A percentile compares a stretch with the other conserved stretches of the same genome.
These are phyloP conservation scores for Pyrgus malvae DNA, from an alignment of 2,888 invertebrate species.

Conservation along the genomic window DNA sequence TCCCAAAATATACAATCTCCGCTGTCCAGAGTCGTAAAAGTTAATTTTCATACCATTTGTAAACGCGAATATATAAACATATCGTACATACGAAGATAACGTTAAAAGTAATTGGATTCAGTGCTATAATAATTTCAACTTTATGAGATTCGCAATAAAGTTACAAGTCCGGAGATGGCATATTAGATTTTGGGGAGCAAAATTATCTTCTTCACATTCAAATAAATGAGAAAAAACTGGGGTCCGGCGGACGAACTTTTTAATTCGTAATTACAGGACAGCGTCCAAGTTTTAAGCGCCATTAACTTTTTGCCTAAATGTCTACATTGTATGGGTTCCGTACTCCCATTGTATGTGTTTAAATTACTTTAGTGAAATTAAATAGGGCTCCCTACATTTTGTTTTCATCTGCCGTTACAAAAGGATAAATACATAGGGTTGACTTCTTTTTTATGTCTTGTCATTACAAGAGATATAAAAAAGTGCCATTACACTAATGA, in stretches of 20 bases:
- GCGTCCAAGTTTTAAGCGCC: constrained; percentile 76
- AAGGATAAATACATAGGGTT: too few relatives aligned
- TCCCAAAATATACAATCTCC: constrained; percentile 27
- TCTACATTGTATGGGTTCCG: constrained; percentile 60
- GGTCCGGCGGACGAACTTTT: constrained; percentile 75
- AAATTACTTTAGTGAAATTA: constrained; percentile 46
- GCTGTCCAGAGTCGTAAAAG: constrained; percentile 50
- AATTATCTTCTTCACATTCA: constrained; percentile 73
- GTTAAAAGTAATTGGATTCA: constrained; percentile 68
- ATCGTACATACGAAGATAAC: constrained; percentile 69
- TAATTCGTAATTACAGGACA: constrained; percentile 81
- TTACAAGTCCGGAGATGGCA: constrained; percentile 32
- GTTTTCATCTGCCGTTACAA: too few relatives aligned
- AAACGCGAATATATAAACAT: constrained; percentile 60
- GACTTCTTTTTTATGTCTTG: too few relatives aligned
- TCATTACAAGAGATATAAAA: too few relatives aligned
- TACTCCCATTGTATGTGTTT: constrained; percentile 58
- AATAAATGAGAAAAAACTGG: constrained; percentile 79
- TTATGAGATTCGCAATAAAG: constrained; percentile 38
- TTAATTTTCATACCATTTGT: constrained; percentile 66
- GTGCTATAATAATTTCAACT: constrained; percentile 43
- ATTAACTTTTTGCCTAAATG: constrained; percentile 79
- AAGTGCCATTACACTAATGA: too few relatives aligned
- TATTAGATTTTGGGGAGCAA: constrained; percentile 63
- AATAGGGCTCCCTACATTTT: not conserved